Evolutionary conservation across 2,797 vertebrate species (phyloP), one percentile per base, ranked within the genome.

Genomic region (Aplochiton taeniatus): DNA sequence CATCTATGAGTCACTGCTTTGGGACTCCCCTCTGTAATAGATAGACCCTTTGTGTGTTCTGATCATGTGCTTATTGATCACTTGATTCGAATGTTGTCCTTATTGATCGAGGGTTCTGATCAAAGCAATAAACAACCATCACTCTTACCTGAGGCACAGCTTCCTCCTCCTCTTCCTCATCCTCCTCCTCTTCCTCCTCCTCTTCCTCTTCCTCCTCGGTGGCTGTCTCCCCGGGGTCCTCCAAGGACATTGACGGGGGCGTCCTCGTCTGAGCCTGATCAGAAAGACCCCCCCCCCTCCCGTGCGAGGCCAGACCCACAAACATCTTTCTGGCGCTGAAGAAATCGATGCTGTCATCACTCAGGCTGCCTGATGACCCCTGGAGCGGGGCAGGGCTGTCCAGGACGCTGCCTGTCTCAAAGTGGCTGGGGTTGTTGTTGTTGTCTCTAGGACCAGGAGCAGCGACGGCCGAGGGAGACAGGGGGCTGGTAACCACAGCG

Each of bases 281-380:
- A 48, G 90, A 90, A 61, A 85, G 88, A 0, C 87, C 81, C 18
- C 85, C 81, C 0, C 87, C 67, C 0, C 85, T 82, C 46, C 87
- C 89, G 62, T 97, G 95, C 75, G 95, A 95, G 19, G 94, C 94
- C 72, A 97, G 86, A 60, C 94, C 95, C 74, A 95, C 92, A 0
- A 98, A 98, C 80, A 96, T 98, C 68, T 96, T 96, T 55, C 96
- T 89, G 77, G 97, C 96, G 0, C 94, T 98, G 83, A 96, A 93
- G 88, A 98, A 98, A 87, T 97, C 91, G 11, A 98, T 98, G 83
- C 95, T 93, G 84, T 98, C 96, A 0, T 90, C 74, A 73, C 94
- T 94, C 70, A 93, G 93, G 68, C 85, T 89, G 11, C 93, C 84
- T 6, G 81, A 90, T 8, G 75, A 82, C 51, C 75, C 59, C 0